Conservation (phyloP, 2,797 vertebrate species). For the Sarcophilus harrisii region DNA sequence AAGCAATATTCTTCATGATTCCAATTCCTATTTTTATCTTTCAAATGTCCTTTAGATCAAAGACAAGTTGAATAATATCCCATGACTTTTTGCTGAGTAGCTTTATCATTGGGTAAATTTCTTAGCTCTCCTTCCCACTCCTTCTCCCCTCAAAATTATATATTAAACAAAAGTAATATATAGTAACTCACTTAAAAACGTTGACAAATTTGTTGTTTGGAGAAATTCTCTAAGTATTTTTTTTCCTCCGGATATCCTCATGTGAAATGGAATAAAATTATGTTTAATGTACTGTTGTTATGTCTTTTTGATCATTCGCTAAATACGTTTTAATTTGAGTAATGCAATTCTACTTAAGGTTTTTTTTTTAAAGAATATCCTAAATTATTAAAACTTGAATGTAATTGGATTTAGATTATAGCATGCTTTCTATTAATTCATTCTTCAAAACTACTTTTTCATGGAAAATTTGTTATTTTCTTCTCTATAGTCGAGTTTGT, state of each 20-base stretch:
- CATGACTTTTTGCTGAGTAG: background rate
- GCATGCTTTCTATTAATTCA: slow-evolving; percentile 70
- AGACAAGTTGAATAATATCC: background rate
- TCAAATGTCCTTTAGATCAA: background rate
- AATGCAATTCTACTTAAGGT: slow-evolving; percentile 68
- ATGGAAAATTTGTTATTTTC: slow-evolving; percentile 72
- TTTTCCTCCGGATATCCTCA: slow-evolving; percentile 16
- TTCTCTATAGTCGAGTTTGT: slow-evolving; percentile 63
- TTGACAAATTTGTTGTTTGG: background rate
- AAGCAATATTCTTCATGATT: background rate
- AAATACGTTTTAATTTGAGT: slow-evolving; percentile 77
- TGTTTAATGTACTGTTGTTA: slow-evolving; percentile 67
- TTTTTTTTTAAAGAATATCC: slow-evolving; percentile 67
- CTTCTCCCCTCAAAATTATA: slow-evolving; percentile 31
- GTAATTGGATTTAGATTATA: slow-evolving; percentile 73
- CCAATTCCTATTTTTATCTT: background rate
- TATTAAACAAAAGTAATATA: slow-evolving; percentile 32
- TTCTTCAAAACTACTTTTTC: slow-evolving; percentile 79
- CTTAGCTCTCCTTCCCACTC: background rate
- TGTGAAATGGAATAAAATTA: slow-evolving; percentile 20
- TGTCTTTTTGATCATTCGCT: slow-evolving; percentile 63
- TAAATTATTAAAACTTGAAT: slow-evolving; percentile 59
- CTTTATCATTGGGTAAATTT: background rate
- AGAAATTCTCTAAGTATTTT: background rate
- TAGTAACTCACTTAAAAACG: slow-evolving; percentile 1